A percentile compares a stretch with the other conserved stretches of the same genome.
phyloP scores from a whole-genome alignment of 2,888 invertebrate genomes.

The Therioaphis trifolii region DNA sequence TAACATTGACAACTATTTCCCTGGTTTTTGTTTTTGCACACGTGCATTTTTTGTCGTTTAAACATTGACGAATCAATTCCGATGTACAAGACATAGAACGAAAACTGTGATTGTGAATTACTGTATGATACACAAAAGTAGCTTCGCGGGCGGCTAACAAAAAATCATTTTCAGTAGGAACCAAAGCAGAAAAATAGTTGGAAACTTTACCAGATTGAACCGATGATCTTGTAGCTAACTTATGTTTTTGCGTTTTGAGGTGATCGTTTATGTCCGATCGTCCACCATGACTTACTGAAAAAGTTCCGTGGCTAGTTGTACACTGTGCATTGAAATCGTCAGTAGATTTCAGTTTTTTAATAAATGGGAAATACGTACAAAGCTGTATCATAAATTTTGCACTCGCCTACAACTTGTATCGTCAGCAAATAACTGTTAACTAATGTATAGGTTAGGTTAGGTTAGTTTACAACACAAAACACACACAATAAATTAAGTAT shows the following conservation, averaged over 20 bases:
- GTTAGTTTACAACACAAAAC: too few species aligned
- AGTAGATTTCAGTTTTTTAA: constrained; percentile 12
- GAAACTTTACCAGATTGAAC: not conserved
- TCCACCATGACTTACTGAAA: not conserved
- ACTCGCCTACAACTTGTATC: too few species aligned
- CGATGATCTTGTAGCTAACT: constrained; percentile 18
- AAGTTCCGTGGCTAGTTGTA: not conserved
- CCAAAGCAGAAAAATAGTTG: constrained; percentile 11
- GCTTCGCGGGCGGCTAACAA: not conserved
- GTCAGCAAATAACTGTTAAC: too few species aligned
- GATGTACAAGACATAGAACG: constrained; percentile 18
- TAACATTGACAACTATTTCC: not conserved
- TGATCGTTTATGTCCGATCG: constrained; percentile 1
- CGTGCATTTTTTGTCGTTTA: constrained; percentile 8
- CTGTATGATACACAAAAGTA: constrained; percentile 20
- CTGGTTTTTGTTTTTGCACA: not conserved
- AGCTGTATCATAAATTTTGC: too few species aligned
- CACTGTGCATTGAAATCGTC: constrained; percentile 11
- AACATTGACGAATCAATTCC: constrained; percentile 9
- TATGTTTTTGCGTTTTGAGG: constrained; percentile 13
- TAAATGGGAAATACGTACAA: not conserved
- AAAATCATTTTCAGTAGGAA: constrained; percentile 8
- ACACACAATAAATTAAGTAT: too few species aligned
- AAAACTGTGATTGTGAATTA: constrained; percentile 11
- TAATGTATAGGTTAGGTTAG: too few species aligned